Base-by-base conservation (phyloP, 2,888 invertebrate species). In the Schrankia costaestrigalis region DNA sequence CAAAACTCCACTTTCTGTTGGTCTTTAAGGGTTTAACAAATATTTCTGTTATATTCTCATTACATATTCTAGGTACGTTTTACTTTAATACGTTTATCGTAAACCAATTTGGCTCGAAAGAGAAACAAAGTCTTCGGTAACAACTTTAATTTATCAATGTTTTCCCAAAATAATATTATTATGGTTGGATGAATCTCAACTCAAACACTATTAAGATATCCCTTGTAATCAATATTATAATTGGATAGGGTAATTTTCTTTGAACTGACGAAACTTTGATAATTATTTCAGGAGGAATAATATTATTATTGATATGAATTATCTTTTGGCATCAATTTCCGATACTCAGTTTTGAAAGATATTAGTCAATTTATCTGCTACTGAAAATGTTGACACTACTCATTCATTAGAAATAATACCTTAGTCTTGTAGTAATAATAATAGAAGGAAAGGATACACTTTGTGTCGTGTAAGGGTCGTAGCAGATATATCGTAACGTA, bases 191-290 rank as follows among this genome's bases (percentile, higher is more conserved):
- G n/a, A 44, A 46, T 41, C 22, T 22, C 4, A 21, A 13, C 11
- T 23, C 31, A 14, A 40, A 35, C 35, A 46, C 41, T 59, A 59
- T 62, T 53, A 61, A 42, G 49, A 57, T 59, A 57, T 49, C 39
- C 44, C 32, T 37, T 41, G 53, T 52, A 46, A 68, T 64, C 63
- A 62, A 64, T 63, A 58, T 51, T 46, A 32, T 62, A 65, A 69
- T 68, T 68, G 56, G 61, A 54, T 58, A 41, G 46, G 34, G 46
- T 57, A 54, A 67, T 63, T 65, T 61, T 63, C 65, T 68, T 64
- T 57, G 60, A 66, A 46, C 59, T 35, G 41, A 22, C 36, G 40
- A 51, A 70, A 67, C 58, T 72, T 60, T 31, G 49, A 31, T 63
- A 64, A 68, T 67, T 60, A 60, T 54, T 43, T 56, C 23, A 11